Conservation (phyloP, 1,140 invertebrate species). For the Melipona quadrifasciata region DNA sequence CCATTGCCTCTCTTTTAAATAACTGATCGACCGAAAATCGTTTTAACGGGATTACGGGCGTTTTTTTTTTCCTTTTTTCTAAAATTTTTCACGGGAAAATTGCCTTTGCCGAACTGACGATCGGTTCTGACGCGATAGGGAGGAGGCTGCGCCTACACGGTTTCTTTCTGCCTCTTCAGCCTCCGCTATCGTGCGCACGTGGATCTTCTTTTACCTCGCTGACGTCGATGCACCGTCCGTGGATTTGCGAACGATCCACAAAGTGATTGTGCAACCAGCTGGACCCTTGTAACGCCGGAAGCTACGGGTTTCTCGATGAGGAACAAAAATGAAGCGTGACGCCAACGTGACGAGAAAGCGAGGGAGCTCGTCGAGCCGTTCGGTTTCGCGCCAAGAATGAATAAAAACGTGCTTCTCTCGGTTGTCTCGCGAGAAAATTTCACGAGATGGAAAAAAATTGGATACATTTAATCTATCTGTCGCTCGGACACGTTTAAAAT, state of each 20-base stretch:
- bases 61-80: too few relatives aligned
- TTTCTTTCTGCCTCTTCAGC: neutral
- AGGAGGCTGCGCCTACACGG: neutral
- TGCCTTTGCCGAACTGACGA: constrained; percentile 1
- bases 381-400: neutral
- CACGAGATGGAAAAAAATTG: neutral
- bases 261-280: neutral
- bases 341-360: neutral
- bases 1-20: neutral
- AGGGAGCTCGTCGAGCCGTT: neutral
- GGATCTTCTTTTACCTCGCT: neutral
- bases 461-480: neutral
- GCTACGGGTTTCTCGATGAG: neutral
- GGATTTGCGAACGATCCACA: neutral
- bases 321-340: neutral
- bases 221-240: neutral
- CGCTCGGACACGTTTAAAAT: neutral
- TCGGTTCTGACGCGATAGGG: neutral
- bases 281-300: neutral
- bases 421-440: neutral
- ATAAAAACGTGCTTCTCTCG: neutral
- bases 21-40: constrained; percentile 10
- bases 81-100: constrained; percentile 24
- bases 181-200: neutral
- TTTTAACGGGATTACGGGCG: neutral